Conservation (phyloP, 2,113 vertebrate genomes). For the Pelvicachromis taeniatus region DNA sequence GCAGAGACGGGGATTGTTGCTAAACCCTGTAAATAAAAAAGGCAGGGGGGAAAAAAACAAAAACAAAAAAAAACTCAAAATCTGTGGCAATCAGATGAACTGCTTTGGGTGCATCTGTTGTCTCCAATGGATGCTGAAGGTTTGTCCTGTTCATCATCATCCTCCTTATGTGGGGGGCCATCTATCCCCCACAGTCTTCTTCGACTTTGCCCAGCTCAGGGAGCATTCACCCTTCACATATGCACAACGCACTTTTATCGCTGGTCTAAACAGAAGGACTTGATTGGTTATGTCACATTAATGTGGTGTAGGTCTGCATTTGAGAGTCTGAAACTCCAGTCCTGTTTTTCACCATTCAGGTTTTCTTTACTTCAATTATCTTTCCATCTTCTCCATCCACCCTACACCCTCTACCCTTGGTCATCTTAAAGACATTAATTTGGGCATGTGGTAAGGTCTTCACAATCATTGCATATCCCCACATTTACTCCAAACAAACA, state of each 20-base stretch:
- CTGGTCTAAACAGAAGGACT: neutral
- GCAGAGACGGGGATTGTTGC: conserved; percentile 83
- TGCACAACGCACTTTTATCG: neutral
- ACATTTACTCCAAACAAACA: neutral
- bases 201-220: neutral
- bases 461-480: neutral
- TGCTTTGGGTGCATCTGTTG: neutral
- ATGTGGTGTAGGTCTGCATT: neutral
- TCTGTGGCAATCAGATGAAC: neutral
- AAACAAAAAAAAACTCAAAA: neutral
- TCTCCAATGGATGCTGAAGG: neutral
- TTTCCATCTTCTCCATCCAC: neutral
- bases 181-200: neutral
- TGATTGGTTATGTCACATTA: neutral
- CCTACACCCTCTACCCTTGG: neutral
- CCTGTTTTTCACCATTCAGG: neutral
- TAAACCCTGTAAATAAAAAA: conserved; percentile 75
- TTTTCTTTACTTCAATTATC: neutral
- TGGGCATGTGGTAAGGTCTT: no score
- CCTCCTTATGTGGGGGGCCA: neutral
- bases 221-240: neutral
- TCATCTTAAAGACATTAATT: no score
- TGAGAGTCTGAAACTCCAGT: neutral
- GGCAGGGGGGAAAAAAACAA: neutral
- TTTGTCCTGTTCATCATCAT: neutral